A percentile compares a stretch with the other conserved stretches of the same genome.
These are phyloP conservation scores for Caiman crocodilus DNA, from an alignment of 2,797 vertebrate species.

Conservation along the genomic window DNA sequence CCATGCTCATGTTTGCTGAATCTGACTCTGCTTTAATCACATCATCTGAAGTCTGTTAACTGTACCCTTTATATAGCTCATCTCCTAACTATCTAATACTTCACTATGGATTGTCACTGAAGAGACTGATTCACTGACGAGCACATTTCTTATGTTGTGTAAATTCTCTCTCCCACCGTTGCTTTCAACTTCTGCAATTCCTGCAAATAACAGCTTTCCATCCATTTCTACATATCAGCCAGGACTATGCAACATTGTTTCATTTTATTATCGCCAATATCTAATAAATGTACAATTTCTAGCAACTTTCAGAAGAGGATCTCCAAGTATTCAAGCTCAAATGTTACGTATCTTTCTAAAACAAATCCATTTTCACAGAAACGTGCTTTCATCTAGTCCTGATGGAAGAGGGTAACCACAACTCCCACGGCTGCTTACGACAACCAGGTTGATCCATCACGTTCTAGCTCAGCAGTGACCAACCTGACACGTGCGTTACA, in stretches of 20 bases:
- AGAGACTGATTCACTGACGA: neutral
- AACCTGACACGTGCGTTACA: too few species aligned
- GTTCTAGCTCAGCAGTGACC: too few species aligned
- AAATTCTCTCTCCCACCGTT: too few species aligned
- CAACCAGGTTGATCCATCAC: neutral
- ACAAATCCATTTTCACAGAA: too few species aligned
- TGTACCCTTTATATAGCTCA: neutral
- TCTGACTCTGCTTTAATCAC: neutral
- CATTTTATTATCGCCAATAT: too few species aligned
- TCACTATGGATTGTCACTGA: accelerated
- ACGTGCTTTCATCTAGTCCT: neutral
- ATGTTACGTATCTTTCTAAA: too few species aligned
- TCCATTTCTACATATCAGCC: too few species aligned
- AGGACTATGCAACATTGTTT: too few species aligned
- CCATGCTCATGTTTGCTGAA: neutral
- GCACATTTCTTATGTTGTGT: too few species aligned
- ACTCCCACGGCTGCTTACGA: neutral
- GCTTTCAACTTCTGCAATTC: too few species aligned
- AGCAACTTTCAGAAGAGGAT: neutral
- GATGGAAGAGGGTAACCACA: neutral
- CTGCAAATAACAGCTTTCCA: too few species aligned
- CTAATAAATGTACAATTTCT: neutral
- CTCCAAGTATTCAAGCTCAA: neutral
- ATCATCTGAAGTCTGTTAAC: neutral
- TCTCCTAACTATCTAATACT: neutral